phyloP scores from a whole-genome alignment of 2,888 invertebrate genomes.

The Campoletis raptor region DNA sequence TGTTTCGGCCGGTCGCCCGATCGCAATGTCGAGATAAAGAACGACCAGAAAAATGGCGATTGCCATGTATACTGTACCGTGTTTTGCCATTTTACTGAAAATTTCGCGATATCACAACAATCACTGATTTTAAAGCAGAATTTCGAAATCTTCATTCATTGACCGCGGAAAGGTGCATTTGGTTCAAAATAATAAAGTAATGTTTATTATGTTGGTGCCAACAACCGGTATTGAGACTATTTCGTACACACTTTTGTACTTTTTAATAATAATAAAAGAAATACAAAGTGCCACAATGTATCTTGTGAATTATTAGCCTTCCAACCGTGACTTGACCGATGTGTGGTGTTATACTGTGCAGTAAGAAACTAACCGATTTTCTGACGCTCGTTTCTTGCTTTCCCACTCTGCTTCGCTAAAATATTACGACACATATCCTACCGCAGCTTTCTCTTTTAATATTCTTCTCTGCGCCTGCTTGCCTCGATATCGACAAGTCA shows the following conservation, averaged over 20 bases:
- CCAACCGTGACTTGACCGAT: constrained; percentile 39
- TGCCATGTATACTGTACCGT: constrained; percentile 7
- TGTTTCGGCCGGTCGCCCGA: constrained; percentile 73
- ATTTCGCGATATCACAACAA: neutral
- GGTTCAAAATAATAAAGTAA: neutral
- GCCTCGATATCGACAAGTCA: constrained; percentile 55
- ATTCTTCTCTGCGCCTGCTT: constrained; percentile 64
- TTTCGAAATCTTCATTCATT: constrained; percentile 1
- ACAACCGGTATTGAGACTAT: neutral
- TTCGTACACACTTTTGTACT: neutral
- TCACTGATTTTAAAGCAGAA: neutral
- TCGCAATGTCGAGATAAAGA: constrained; percentile 61
- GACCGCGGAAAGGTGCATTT: neutral
- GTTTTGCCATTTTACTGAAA: constrained; percentile 39
- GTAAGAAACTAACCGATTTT: constrained; percentile 72
- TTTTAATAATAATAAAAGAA: constrained; percentile 5
- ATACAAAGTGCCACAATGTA: constrained; percentile 1
- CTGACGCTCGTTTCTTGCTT: constrained; percentile 36
- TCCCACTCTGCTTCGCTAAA: constrained; percentile 53
- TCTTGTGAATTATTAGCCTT: neutral
- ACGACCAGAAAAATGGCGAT: constrained; percentile 57
- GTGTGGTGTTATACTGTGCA: constrained; percentile 41
- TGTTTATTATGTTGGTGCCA: neutral
- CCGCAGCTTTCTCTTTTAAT: constrained; percentile 79
- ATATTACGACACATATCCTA: constrained; percentile 75